Conservation (phyloP, 2,797 vertebrate genomes). For the Pteronotus mesoamericanus region DNA sequence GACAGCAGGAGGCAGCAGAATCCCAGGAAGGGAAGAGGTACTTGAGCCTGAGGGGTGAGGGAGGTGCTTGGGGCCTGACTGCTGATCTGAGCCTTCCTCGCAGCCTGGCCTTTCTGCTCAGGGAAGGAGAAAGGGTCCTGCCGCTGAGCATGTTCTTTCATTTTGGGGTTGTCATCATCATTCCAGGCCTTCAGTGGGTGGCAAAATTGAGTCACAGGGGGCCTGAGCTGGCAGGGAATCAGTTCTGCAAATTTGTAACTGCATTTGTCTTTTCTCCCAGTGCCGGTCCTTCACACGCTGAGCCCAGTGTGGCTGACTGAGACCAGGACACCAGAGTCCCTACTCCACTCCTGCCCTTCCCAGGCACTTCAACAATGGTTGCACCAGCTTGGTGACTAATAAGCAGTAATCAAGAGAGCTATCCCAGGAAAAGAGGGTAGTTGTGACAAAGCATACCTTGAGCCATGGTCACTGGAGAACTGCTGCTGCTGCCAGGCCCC, state of each 20-base stretch:
- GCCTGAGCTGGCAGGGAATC: background rate
- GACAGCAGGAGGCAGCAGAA: background rate
- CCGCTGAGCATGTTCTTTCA: background rate
- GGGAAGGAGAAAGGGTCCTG: background rate
- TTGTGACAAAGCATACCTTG: too few species aligned
- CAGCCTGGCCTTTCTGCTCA: background rate
- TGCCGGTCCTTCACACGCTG: too few species aligned
- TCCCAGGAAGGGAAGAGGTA: background rate
- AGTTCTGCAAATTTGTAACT: background rate
- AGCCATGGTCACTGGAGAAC: too few species aligned
- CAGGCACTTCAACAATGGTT: too few species aligned
- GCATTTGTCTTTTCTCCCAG: too few species aligned
- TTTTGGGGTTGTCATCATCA: background rate
- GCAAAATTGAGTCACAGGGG: constrained; percentile 22
- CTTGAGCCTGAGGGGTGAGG: fast-evolving
- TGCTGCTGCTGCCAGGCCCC: too few species aligned
- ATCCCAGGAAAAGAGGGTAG: too few species aligned
- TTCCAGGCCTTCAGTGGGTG: background rate
- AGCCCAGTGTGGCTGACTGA: too few species aligned
- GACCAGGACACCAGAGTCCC: too few species aligned
- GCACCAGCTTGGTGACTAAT: too few species aligned
- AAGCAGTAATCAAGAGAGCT: too few species aligned
- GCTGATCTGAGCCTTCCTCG: background rate
- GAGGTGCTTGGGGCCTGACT: fast-evolving
- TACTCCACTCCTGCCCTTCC: too few species aligned